phyloP scores from a whole-genome alignment of 2,888 invertebrate genomes.

The Cryptus viduatorius region DNA sequence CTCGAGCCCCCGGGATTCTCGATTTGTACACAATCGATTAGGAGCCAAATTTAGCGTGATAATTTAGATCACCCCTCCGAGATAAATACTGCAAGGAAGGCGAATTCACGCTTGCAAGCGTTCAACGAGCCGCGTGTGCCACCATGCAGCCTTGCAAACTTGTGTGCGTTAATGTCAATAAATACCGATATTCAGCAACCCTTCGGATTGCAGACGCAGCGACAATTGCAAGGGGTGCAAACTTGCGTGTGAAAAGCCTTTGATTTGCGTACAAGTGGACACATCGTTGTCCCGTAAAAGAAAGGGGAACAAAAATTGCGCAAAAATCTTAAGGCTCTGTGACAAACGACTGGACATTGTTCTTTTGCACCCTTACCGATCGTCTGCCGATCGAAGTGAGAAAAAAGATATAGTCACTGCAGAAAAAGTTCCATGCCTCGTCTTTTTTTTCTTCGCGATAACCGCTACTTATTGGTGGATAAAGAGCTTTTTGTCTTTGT shows the following conservation, averaged over 20 bases:
- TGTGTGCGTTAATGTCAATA: constrained; percentile 16
- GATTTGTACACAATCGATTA: constrained; percentile 80
- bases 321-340: not conserved
- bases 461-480: too few relatives aligned
- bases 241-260: not conserved
- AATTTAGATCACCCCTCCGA: constrained; percentile 77
- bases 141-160: constrained; percentile 54
- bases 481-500: too few relatives aligned
- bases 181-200: not conserved
- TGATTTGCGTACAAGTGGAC: constrained; percentile 24
- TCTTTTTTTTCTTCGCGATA: too few relatives aligned
- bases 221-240: not conserved
- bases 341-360: not conserved
- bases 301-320: not conserved
- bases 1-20: constrained; percentile 54
- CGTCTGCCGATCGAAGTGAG: too few relatives aligned
- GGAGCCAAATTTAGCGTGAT: constrained; percentile 77
- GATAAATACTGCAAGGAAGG: constrained; percentile 68
- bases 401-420: too few relatives aligned
- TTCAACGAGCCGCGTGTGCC: not conserved
- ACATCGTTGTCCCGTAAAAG: not conserved
- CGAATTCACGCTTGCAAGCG: constrained; percentile 14
- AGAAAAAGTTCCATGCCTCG: too few relatives aligned
- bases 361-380: too few relatives aligned
- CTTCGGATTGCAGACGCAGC: constrained; percentile 3